Conservation (phyloP, 2,797 vertebrate species). For the Sebastolobus altivelis region DNA sequence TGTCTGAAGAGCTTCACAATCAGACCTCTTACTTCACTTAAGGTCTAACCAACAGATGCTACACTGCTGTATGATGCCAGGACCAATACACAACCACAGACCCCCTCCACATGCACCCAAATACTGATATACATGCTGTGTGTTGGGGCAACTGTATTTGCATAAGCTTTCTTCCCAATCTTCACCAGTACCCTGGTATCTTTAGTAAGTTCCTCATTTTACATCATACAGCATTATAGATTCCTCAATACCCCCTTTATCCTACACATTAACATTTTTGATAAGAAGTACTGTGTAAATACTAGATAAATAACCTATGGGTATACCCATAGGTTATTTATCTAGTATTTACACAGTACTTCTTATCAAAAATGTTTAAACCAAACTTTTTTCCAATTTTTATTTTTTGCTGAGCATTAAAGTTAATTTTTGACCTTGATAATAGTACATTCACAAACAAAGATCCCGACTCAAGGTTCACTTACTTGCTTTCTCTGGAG, state of each 20-base stretch:
- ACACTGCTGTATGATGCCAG: background rate
- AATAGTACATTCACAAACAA: background rate
- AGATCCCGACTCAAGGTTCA: background rate
- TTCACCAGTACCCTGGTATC: background rate
- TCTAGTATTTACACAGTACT: background rate
- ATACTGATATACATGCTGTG: background rate
- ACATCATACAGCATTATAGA: background rate
- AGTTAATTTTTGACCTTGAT: background rate
- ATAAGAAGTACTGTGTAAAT: too few relatives aligned
- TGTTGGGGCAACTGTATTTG: background rate
- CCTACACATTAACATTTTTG: background rate
- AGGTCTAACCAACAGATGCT: background rate
- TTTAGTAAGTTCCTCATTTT: conserved; percentile 4
- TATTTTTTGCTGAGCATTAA: background rate
- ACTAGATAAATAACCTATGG: too few relatives aligned
- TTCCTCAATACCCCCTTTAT: background rate
- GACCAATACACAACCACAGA: background rate
- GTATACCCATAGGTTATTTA: background rate
- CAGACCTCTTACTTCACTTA: background rate
- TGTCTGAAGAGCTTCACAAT: too few relatives aligned
- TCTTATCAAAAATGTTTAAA: background rate
- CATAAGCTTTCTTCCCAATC: background rate
- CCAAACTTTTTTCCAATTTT: background rate
- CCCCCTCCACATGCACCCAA: background rate
- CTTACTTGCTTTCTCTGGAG: background rate